These are phyloP conservation scores for Brachionus calyciflorus DNA, from an alignment of 1,140 invertebrate species.

Conservation along the genomic window DNA sequence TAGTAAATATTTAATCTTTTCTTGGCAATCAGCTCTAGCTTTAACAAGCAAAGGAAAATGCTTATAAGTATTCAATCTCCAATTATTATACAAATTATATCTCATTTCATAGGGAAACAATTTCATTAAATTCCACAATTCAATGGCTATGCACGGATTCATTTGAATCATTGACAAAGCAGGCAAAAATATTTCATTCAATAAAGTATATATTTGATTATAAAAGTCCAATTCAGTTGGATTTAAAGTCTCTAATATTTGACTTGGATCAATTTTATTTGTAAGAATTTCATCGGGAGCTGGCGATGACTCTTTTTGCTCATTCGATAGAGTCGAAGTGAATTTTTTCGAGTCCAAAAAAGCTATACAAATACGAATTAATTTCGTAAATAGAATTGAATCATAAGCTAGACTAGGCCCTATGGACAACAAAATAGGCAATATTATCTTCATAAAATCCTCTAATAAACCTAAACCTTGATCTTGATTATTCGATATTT, in stretches of 20 bases:
- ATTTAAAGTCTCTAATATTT: background rate
- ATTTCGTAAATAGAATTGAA: slow-evolving; percentile 45
- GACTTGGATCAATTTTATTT: slow-evolving; percentile 24
- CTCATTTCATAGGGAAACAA: slow-evolving; percentile 83
- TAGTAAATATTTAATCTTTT: slow-evolving; percentile 92
- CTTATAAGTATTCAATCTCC: slow-evolving; percentile 84
- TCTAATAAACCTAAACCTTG: background rate
- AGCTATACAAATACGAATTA: slow-evolving; percentile 44
- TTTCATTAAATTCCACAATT: slow-evolving; percentile 87
- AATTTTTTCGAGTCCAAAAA: slow-evolving; percentile 38
- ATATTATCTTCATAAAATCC: background rate
- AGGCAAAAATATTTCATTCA: slow-evolving; percentile 83
- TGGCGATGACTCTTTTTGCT: slow-evolving; percentile 9
- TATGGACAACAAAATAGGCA: slow-evolving; percentile 10
- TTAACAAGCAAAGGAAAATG: slow-evolving; percentile 77
- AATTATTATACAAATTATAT: slow-evolving; percentile 84
- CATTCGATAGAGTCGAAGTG: background rate
- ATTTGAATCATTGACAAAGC: slow-evolving; percentile 83
- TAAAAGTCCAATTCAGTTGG: slow-evolving; percentile 22
- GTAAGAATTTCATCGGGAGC: background rate
- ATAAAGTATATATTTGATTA: slow-evolving; percentile 57
- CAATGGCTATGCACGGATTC: slow-evolving; percentile 91
- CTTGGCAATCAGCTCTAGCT: slow-evolving; percentile 77
- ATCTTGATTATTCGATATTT: background rate
- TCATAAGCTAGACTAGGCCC: slow-evolving; percentile 35